These are phyloP conservation scores for Drosophila ficusphila DNA, from an alignment of 1,140 invertebrate species.

Conservation along the genomic window DNA sequence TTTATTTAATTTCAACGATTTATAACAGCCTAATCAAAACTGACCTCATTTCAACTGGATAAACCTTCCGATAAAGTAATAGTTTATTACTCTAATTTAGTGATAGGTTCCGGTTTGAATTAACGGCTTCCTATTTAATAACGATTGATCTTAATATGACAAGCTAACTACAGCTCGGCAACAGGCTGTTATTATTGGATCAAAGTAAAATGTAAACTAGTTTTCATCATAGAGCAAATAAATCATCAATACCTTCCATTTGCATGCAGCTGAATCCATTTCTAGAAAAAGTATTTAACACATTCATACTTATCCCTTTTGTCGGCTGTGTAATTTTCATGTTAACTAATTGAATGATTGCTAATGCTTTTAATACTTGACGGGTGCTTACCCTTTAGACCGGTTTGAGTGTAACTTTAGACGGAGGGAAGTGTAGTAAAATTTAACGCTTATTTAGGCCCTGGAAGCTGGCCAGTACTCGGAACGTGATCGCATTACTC, in stretches of 20 bases:
- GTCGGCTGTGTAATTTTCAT: neutral
- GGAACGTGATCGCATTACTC: conserved; percentile 14
- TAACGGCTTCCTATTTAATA: neutral
- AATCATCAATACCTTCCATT: neutral
- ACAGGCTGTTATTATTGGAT: neutral
- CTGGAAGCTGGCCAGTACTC: conserved; percentile 9
- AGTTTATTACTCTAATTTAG: neutral
- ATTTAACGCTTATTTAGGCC: conserved; percentile 2
- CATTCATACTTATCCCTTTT: neutral
- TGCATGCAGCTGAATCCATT: neutral
- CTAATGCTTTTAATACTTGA: neutral
- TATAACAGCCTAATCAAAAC: neutral
- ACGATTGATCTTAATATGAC: neutral
- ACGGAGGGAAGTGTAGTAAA: neutral
- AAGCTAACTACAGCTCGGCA: neutral
- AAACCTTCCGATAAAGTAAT: neutral
- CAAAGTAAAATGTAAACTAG: neutral
- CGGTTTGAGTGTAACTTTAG: neutral
- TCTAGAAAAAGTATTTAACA: neutral
- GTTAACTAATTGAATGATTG: neutral
- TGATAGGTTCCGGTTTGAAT: neutral
- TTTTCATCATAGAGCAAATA: neutral
- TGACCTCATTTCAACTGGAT: neutral
- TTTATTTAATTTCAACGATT: neutral
- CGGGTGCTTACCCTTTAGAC: conserved; percentile 10